Base-by-base conservation (phyloP, 1,140 invertebrate genomes). In the Akabosia matsudoensis region DNA sequence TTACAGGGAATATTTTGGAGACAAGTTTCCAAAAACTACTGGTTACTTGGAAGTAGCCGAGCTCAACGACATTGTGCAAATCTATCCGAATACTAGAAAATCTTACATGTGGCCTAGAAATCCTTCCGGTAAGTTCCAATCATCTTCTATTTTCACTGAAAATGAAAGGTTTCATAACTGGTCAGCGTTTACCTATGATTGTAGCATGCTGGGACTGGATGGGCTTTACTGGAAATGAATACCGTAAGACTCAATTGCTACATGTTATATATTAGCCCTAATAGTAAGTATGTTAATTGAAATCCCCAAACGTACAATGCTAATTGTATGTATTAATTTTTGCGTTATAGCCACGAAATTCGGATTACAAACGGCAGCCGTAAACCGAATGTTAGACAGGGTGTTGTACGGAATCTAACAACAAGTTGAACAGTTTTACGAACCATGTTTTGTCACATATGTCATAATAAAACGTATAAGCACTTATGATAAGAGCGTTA, bases 131-230 rank as follows among this genome's bases (percentile, higher is more conserved):
- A 67, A 13, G 14, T 61, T 61, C 24, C n/a, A 61, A 22, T 61
- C 24, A n/a, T 61, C 13, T 61, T 24, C 70, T n/a, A n/a, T n/a
- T n/a, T n/a, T n/a, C n/a, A n/a, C n/a, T n/a, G n/a, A n/a, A n/a
- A n/a, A n/a, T n/a, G n/a, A n/a, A n/a, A n/a, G n/a, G n/a, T n/a
- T n/a, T n/a, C n/a, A n/a, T n/a, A n/a, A n/a, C n/a, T n/a, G n/a
- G n/a, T n/a, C n/a, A n/a, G n/a, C n/a, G n/a, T n/a, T n/a, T n/a
- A n/a, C n/a, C n/a, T 45, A 7, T 45, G 37, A 45, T 10, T 14
- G n/a, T 28, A n/a, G 76, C 71, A 0, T 77, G 76, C 28, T 77
- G 71, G 71, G 76, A 77, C 33, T 77, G 76, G 76, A 73, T 70
- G 70, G 75, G 75, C 0, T 76, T 73, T 14, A 76, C 75, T 7